These are phyloP conservation scores for Tinamus guttatus DNA, from an alignment of 2,113 vertebrate species.

Conservation along the genomic window DNA sequence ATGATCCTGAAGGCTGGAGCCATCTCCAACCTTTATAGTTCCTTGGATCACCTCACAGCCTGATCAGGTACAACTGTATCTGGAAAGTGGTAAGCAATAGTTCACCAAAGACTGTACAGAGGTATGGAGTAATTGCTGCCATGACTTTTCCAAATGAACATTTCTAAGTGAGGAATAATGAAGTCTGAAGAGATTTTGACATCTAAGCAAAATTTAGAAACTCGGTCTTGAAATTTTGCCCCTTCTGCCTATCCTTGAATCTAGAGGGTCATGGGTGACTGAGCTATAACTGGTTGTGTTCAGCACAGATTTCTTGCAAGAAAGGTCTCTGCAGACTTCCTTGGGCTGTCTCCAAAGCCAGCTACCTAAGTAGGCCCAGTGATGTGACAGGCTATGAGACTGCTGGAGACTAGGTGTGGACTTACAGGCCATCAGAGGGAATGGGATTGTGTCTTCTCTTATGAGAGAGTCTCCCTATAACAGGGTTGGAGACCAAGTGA, in stretches of 20 bases:
- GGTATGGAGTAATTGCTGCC: not conserved
- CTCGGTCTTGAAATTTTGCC: not conserved
- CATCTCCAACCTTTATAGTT: not conserved
- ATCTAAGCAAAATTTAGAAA: not conserved
- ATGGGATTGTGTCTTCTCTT: not conserved
- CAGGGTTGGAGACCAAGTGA: too few species aligned
- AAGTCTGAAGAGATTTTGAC: not conserved
- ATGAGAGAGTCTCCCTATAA: not conserved
- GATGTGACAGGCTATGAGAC: not conserved
- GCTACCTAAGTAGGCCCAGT: not conserved
- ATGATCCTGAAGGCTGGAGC: not conserved
- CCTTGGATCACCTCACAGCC: not conserved
- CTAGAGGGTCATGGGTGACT: not conserved
- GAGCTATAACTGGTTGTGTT: not conserved
- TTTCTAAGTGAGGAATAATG: not conserved
- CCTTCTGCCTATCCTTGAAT: not conserved
- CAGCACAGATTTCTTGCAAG: not conserved
- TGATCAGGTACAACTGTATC: not conserved
- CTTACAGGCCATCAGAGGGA: not conserved
- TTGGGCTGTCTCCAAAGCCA: not conserved
- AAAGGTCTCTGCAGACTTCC: not conserved
- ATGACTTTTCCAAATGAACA: not conserved
- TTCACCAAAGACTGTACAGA: not conserved
- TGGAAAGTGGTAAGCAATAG: not conserved
- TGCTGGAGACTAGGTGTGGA: not conserved